Base-by-base conservation (phyloP, 2,888 invertebrate genomes). In the Ypsolopha sequella region DNA sequence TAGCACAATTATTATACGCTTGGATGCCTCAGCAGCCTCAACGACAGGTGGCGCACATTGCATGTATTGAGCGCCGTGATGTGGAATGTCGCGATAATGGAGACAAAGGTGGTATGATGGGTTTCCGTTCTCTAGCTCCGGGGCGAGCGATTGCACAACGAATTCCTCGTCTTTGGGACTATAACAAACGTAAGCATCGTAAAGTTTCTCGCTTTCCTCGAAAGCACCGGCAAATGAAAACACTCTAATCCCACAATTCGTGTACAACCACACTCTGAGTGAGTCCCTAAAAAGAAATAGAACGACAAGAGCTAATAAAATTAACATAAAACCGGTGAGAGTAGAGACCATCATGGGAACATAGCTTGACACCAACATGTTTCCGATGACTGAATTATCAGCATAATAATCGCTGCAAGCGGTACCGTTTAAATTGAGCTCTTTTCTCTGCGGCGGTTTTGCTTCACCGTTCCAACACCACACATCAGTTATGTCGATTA, bases 141-240 rank as follows among this genome's bases (percentile, higher is more conserved):
- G 92, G 41, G 94, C 94, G 59, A 97, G 88, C 49, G 93, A 93
- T 65, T 95, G 93, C 55, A 95, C 89, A 6, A 96, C 95, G 71
- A 95, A 95, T 70, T 94, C 93, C 69, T 96, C 95, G 77, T 97
- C 97, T 80, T 95, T 95, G 44, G 94, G 94, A 63, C 95, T 95
- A 80, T 97, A 98, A 66, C 96, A 92, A 10, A 98, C 93, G 73
- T 97, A 97, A 48, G 95, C 96, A 73, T 98, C 97, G 79, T 95
- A 97, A 36, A 95, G 87, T 65, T 95, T 95, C 65, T 95, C 95
- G 55, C 91, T 90, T 64, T 95, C 95, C 72, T 94, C 95, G 69
- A 89, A 91, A 10, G 89, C 86, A 43, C 91, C 89, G 2, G 90
- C 88, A 52, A 92, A 91, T 7, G 93, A 89, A 73, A 94, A 94